A percentile compares a stretch with the other conserved stretches of the same genome.
phyloP scores from a whole-genome alignment of 2,113 vertebrate species.

The Dinomys branickii region DNA sequence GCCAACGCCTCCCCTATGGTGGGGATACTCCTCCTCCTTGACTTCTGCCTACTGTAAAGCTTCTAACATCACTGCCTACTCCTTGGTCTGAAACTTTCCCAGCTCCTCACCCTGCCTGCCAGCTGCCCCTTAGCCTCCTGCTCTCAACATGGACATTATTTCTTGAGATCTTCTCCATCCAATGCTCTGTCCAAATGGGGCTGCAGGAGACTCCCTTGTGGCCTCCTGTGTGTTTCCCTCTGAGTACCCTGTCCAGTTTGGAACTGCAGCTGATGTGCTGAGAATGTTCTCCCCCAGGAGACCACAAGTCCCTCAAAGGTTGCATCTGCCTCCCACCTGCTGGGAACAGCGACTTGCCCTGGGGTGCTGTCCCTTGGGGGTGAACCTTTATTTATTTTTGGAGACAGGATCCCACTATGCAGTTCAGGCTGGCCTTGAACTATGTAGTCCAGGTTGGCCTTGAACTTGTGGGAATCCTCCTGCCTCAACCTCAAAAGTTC shows the following conservation, averaged over 20 bases:
- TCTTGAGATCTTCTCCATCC: neutral
- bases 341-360: neutral
- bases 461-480: neutral
- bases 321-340: neutral
- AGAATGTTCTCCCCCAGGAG: neutral
- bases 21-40: neutral
- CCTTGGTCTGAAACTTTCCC: neutral
- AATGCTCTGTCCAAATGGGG: neutral
- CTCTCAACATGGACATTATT: neutral
- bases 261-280: neutral
- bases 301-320: neutral
- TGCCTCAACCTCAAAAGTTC: neutral
- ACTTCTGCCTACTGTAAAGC: neutral
- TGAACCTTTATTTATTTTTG: neutral
- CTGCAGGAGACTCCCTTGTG: neutral
- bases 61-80: rapidly evolving
- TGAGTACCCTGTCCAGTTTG: neutral
- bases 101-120: neutral
- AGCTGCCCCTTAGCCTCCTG: neutral
- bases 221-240: neutral
- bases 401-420: neutral
- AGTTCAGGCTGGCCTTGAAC: neutral
- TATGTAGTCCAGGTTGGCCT: neutral
- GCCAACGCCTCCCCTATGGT: neutral
- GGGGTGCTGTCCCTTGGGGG: neutral